phyloP scores from a whole-genome alignment of 30 jellyfish, hydroid and myxozoan species.

The Nemopilema nomurai region DNA sequence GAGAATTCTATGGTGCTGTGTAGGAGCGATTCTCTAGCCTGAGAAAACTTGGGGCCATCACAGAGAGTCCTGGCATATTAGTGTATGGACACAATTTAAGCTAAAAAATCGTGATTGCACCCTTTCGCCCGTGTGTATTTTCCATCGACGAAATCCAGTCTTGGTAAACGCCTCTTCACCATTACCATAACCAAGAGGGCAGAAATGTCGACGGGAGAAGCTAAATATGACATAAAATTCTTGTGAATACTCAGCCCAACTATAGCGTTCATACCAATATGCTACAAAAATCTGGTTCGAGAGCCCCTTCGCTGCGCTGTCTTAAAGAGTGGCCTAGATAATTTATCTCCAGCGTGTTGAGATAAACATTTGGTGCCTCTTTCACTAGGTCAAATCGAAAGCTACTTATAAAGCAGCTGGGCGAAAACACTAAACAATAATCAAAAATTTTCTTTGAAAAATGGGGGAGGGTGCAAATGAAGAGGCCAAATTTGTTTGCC shows the following conservation, averaged over 20 bases:
- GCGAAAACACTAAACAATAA: too few relatives aligned
- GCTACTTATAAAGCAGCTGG: too few relatives aligned
- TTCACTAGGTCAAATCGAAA: too few relatives aligned
- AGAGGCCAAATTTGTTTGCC: too few relatives aligned
- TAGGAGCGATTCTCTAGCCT: too few relatives aligned
- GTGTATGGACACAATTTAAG: slow-evolving; percentile 32
- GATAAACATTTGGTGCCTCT: slow-evolving; percentile 39
- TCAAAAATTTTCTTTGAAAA: too few relatives aligned
- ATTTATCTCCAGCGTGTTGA: slow-evolving; percentile 27
- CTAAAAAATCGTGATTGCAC: slow-evolving; percentile 18
- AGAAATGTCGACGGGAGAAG: slow-evolving; percentile 31
- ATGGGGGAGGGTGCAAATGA: too few relatives aligned
- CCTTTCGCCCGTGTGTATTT: slow-evolving; percentile 26
- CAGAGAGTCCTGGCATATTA: too few relatives aligned
- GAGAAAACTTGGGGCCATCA: too few relatives aligned
- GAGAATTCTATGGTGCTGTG: too few relatives aligned
- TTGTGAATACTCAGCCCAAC: slow-evolving; percentile 41
- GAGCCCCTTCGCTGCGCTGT: slow-evolving; percentile 42
- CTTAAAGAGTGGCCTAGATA: slow-evolving; percentile 43
- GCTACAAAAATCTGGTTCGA: slow-evolving; percentile 37
- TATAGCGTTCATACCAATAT: slow-evolving; percentile 41
- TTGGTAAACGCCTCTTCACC: slow-evolving; percentile 27
- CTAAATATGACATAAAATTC: slow-evolving; percentile 34
- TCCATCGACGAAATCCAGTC: slow-evolving; percentile 45
- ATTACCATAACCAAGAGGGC: slow-evolving; percentile 35